A percentile compares a stretch with the other conserved stretches of the same genome.
phyloP scores from a whole-genome alignment of 2,113 vertebrate species.

The Girardinichthys multiradiatus region DNA sequence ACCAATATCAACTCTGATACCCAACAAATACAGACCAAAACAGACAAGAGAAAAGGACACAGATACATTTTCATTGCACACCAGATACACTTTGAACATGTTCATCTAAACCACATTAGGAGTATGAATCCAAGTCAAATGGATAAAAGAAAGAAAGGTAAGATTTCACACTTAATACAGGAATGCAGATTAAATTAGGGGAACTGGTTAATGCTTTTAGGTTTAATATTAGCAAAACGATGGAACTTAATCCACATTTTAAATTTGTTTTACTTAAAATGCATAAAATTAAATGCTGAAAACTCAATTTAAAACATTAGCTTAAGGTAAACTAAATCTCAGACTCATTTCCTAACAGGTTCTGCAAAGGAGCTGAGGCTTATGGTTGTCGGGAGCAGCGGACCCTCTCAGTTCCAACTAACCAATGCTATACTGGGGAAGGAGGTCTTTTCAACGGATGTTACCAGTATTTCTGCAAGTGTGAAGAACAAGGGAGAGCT shows the following conservation, averaged over 20 bases:
- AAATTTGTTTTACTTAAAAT: not conserved
- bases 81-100: not conserved
- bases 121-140: conserved; percentile 30
- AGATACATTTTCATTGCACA: not conserved
- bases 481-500: conserved; percentile 67
- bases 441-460: conserved; percentile 67
- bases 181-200: not conserved
- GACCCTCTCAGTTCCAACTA: conserved; percentile 71
- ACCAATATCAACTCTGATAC: conserved; percentile 49
- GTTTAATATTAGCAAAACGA: not conserved
- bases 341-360: conserved; percentile 41
- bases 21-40: conserved; percentile 21
- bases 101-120: not conserved
- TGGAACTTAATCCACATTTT: not conserved
- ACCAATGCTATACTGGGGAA: conserved; percentile 75
- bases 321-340: not conserved
- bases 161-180: conserved; percentile 11
- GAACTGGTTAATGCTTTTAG: not conserved
- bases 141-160: conserved; percentile 75
- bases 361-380: conserved; percentile 68
- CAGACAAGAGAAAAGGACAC: not conserved
- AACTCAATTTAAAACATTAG: not conserved
- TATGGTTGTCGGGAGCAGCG: conserved; percentile 75
- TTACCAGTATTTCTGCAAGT: conserved; percentile 63
- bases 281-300: not conserved